A percentile compares a stretch with the other conserved stretches of the same genome.
Conservation (phyloP, 1,140 invertebrate genomes). For the Ceratina japonica region DNA sequence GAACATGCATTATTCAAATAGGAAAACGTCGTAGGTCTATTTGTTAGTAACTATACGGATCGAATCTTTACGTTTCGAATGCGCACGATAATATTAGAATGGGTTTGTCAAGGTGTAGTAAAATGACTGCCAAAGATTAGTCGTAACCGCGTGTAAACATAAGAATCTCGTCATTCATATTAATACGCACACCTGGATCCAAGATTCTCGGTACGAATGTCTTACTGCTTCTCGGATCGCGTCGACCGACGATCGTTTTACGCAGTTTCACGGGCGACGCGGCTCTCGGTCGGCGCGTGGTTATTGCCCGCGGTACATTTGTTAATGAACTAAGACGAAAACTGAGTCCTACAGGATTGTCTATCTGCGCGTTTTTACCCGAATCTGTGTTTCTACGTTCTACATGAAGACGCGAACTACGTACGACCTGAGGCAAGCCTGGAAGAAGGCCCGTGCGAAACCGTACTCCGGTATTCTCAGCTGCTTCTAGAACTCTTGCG, state of each 20-base stretch:
- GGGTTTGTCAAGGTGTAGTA: conserved; percentile 1
- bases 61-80: neutral
- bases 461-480: conserved; percentile 58
- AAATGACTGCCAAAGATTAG: conserved; percentile 38
- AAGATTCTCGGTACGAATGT: conserved; percentile 63
- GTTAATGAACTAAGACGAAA: neutral
- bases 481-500: conserved; percentile 1
- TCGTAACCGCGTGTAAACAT: conserved; percentile 59
- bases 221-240: conserved; percentile 44
- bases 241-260: conserved; percentile 44
- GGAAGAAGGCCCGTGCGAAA: conserved; percentile 60
- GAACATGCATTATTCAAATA: neutral
- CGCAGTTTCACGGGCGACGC: conserved; percentile 61
- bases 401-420: conserved; percentile 64
- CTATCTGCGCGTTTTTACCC: neutral
- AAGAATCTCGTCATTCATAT: conserved; percentile 71
- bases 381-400: conserved; percentile 24
- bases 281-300: conserved; percentile 13
- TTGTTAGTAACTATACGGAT: neutral
- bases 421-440: conserved; percentile 61
- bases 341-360: neutral
- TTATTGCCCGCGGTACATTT: neutral
- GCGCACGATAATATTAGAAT: conserved; percentile 15
- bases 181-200: conserved; percentile 67
- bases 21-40: neutral